Base-by-base conservation (phyloP, 2,888 invertebrate genomes). In the Noctua janthina region DNA sequence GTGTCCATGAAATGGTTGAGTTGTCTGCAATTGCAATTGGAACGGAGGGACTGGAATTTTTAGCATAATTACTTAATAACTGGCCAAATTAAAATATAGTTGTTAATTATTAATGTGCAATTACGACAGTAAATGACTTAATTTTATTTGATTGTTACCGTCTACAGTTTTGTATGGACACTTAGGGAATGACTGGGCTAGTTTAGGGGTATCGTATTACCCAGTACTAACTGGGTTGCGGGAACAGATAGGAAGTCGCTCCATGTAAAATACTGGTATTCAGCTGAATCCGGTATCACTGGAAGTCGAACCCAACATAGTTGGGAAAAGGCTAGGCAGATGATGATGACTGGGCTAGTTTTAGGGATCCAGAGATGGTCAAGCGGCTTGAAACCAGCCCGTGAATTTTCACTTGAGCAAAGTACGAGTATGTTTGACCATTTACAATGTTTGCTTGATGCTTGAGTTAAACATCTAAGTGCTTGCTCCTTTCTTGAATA, bases 1-100 rank as follows among this genome's bases (percentile, higher is more conserved):
- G 20, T 73, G 83, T 54, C 83, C 84, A 49, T 87, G 82, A 83
- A 86, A 82, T 79, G 10, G 77, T 70, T 29, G n/a, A 74, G 68
- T 62, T 74, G 77, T 62, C 51, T 79, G 82, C 70, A 72, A 77
- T 70, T 29, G 76, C 10, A 64, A 82, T 88, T 46, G 54, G n/a
- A 78, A 78, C 79, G 46, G 66, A 79, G 20, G 4, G 15, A n/a
- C 56, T 56, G 54, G 3, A 35, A 7, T 20, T 76, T 66, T 66
- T 39, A n/a, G 10, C 23, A 39, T 1, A 59, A 72, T 43, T 56
- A 43, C 74, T 74, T 77, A 54, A 35, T 64, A 62, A 29, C 6
- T 54, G 10, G 10, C 23, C 7, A 20, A 20, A 54, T 54, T 20
- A 51, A 17, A 17, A 17, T 17, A 23, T 23, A 23, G 20, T 54